Evolutionary conservation across 2,888 invertebrate species (phyloP), one percentile per base, ranked within the genome.

Genomic region (Sesia apiformis): DNA sequence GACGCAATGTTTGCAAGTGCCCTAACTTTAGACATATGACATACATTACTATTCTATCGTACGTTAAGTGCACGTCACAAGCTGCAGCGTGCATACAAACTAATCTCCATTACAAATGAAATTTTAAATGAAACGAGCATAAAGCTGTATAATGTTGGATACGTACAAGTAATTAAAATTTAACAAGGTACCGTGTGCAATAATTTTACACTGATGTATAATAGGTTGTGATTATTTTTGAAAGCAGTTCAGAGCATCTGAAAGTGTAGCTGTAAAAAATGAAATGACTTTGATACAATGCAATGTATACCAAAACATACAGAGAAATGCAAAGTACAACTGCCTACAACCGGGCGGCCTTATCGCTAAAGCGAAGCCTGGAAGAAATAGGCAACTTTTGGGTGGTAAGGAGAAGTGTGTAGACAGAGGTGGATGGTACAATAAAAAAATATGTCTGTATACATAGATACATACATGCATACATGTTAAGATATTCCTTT

Each of bases 91-190:
- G 62, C 58, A 60, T 58, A 57, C 55, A 60, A 56, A 57, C 56
- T 56, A 56, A 63, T 64, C 61, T 58, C 56, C 60, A 63, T 64
- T 61, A 56, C 55, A 62, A 61, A 63, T 60, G 60, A 54, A 57
- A 62, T 54, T 50, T 40, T 4, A 39, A 8, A 46, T 46, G 46
- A 5, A 46, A 46, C 8, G 8, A 23, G 46, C 46, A 46, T 46
- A 46, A 46, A 5, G 46, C 46, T 23, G 23, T n/a, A 23, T 46
- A 4, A 46, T 5, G 46, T 23, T 46, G 46, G 23, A 46, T 8
- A 46, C 46, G 46, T 46, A 46, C 23, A 46, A 46, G 4, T n/a
- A 46, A 46, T 46, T 46, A 46, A 46, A 46, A 46, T 8, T 46
- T 46, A n/a, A 46, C 8, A 46, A 8, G 46, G 23, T 4, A 46